Percentiles rank a stretch among this genome's conserved stretches.
Conservation (phyloP, 2,888 invertebrate species). For the Sialis fuliginosa region DNA sequence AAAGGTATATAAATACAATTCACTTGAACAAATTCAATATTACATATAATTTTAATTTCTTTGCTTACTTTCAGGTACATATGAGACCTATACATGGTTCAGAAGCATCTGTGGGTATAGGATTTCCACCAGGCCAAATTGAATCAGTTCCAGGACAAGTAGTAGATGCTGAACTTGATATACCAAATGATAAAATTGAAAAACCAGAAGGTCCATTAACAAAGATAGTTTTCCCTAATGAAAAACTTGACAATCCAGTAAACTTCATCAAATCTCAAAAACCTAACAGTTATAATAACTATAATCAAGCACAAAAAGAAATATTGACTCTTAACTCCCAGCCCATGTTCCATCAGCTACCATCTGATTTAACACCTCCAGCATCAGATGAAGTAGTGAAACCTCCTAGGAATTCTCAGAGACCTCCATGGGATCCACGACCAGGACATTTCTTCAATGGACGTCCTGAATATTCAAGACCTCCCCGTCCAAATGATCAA, state of each 20-base stretch:
- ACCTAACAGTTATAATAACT: constrained; percentile 7
- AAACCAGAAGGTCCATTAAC: constrained; percentile 16
- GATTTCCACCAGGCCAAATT: constrained; percentile 19
- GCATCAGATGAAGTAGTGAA: constrained; percentile 15
- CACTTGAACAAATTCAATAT: too few relatives aligned
- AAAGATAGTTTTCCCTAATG: constrained; percentile 21
- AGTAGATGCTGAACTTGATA: constrained; percentile 20
- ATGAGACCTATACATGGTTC: constrained; percentile 23
- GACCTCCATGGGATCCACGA: constrained; percentile 29
- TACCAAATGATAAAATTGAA: constrained; percentile 15
- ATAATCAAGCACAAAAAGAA: constrained; percentile 14
- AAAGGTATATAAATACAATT: too few relatives aligned
- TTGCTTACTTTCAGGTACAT: constrained; percentile 9
- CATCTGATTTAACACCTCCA: constrained; percentile 28
- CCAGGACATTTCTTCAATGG: constrained; percentile 26
- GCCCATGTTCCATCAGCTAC: constrained; percentile 26
- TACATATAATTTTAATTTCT: too few relatives aligned
- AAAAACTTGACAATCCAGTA: constrained; percentile 1
- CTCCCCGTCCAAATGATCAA: constrained; percentile 20
- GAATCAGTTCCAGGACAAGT: constrained; percentile 23
- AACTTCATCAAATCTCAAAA: constrained; percentile 12
- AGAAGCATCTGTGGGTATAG: constrained; percentile 24
- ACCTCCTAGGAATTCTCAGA: constrained; percentile 16
- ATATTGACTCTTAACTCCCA: constrained; percentile 22
- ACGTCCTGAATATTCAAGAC: constrained; percentile 24